phyloP scores from a whole-genome alignment of 1,140 invertebrate species.

The Bombus soroeensis region DNA sequence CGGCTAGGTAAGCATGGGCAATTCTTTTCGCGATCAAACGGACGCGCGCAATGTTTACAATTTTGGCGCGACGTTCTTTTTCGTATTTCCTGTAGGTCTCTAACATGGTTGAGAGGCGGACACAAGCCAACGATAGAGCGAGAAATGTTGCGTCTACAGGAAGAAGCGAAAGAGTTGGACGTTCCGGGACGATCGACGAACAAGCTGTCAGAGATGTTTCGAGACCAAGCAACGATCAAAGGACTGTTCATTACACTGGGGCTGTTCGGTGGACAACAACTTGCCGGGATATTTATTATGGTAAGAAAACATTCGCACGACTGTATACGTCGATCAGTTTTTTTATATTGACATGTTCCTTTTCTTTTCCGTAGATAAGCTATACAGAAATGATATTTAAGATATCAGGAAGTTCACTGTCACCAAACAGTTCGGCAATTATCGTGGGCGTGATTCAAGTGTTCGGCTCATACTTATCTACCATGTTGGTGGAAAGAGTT shows the following conservation, averaged over 20 bases:
- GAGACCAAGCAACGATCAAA: constrained; percentile 73
- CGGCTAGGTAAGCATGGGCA: constrained; percentile 71
- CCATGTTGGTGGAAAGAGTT: constrained; percentile 84
- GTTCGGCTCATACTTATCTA: constrained; percentile 81
- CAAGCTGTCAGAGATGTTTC: constrained; percentile 70
- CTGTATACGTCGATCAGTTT: background rate
- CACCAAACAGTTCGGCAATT: constrained; percentile 83
- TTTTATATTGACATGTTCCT: constrained; percentile 7
- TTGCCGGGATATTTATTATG: constrained; percentile 79
- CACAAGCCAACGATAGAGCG: constrained; percentile 75
- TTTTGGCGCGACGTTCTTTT: background rate
- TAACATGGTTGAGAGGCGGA: constrained; percentile 83
- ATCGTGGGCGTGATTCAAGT: constrained; percentile 81
- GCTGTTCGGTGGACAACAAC: constrained; percentile 77
- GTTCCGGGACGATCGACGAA: constrained; percentile 42
- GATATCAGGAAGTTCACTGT: constrained; percentile 79
- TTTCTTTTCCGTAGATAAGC: constrained; percentile 67
- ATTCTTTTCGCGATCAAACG: background rate
- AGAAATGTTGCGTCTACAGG: constrained; percentile 70
- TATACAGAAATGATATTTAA: constrained; percentile 85
- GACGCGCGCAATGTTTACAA: background rate
- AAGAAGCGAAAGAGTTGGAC: constrained; percentile 65
- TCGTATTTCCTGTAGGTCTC: constrained; percentile 72
- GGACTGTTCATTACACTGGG: constrained; percentile 82
- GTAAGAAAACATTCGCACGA: constrained; percentile 53